Conservation (phyloP, 1,140 invertebrate species). For the Belonocnema kinseyi region DNA sequence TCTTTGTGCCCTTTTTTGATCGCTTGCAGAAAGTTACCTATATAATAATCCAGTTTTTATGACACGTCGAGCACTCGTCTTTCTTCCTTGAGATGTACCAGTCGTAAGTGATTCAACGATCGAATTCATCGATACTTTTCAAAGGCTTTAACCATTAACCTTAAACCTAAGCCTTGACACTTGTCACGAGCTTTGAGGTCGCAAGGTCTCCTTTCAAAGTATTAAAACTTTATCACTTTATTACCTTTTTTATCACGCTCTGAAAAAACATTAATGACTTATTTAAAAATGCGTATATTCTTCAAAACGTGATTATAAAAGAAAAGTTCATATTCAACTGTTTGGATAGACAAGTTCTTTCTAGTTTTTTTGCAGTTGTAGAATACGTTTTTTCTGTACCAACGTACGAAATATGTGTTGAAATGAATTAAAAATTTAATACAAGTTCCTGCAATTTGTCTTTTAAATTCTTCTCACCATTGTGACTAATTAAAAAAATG, state of each 20-base stretch:
- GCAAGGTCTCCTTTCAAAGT: not conserved
- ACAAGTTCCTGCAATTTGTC: no score
- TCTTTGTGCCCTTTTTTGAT: conserved; percentile 1
- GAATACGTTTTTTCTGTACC: no score
- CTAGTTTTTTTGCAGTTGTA: no score
- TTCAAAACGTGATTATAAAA: no score
- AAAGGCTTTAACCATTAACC: conserved; percentile 4
- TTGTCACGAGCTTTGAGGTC: not conserved
- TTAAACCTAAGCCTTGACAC: no score
- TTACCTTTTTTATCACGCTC: not conserved
- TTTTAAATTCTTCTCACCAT: no score
- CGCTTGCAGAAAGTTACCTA: not conserved
- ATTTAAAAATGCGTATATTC: not conserved
- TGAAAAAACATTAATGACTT: not conserved
- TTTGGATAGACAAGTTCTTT: no score
- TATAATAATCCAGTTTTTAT: conserved; percentile 6
- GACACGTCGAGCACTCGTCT: not conserved
- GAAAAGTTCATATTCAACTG: no score
- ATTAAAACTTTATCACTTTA: not conserved
- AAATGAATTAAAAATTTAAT: no score
- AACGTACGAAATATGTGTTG: no score
- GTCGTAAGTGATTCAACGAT: not conserved
- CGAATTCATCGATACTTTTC: conserved; percentile 1
- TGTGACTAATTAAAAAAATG: no score
- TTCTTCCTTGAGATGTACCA: not conserved